Evolutionary conservation across 2,113 vertebrate species (phyloP).

Genomic region (Rattus rattus): DNA sequence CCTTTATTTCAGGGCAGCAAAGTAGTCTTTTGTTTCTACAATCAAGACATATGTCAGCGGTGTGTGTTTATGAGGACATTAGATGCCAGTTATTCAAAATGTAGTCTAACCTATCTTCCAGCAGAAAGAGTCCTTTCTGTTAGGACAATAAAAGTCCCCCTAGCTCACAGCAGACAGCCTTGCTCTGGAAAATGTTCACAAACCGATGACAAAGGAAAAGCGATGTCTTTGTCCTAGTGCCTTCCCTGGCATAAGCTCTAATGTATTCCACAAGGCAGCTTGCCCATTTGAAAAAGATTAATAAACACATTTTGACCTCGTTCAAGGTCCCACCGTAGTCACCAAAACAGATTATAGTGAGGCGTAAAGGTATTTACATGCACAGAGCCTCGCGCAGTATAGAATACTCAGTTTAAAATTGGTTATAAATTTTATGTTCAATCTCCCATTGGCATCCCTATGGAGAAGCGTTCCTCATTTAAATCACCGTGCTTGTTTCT

Average conservation of each 20-base stretch:
- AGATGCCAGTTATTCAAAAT: conserved; percentile 15
- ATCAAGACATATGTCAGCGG: conserved; percentile 36
- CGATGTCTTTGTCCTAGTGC: not conserved
- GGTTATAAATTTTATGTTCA: conserved; percentile 53
- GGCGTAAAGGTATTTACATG: conserved; percentile 15
- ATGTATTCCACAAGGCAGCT: not conserved
- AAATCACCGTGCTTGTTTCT: conserved; percentile 62
- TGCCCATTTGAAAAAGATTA: not conserved
- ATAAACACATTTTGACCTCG: conserved; percentile 24
- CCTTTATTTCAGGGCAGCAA: not conserved
- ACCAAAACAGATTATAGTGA: not conserved
- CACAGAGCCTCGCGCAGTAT: not conserved
- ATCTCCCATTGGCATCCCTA: not conserved
- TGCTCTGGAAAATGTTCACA: conserved; percentile 6
- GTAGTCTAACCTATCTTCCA: not conserved
- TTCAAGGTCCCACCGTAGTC: not conserved
- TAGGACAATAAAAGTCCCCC: not conserved
- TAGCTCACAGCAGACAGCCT: not conserved
- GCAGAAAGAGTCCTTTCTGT: not conserved
- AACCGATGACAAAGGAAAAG: not conserved
- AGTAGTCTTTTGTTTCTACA: not conserved
- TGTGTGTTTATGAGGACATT: conserved; percentile 12
- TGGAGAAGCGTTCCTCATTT: conserved; percentile 31
- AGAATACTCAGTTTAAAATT: conserved; percentile 41
- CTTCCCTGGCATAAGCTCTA: not conserved